These are phyloP conservation scores for Ellobius talpinus DNA, from an alignment of 2,113 vertebrate genomes.

Conservation along the genomic window DNA sequence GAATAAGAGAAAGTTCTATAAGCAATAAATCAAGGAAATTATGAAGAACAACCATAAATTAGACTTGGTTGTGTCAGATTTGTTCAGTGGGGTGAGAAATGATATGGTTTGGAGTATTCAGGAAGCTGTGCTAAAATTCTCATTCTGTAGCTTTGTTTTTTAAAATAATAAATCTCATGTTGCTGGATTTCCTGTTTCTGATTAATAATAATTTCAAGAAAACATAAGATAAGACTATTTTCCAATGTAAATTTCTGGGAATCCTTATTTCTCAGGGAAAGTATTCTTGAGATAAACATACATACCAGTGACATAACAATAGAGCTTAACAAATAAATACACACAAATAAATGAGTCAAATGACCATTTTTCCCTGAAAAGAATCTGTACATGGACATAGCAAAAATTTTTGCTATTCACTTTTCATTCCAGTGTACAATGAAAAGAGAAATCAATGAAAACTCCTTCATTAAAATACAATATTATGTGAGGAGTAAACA, in stretches of 20 bases:
- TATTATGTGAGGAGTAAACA: not conserved
- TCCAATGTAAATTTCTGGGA: slow-evolving; percentile 14
- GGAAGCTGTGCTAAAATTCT: slow-evolving; percentile 4
- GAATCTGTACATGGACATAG: not conserved
- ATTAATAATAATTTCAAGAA: not conserved
- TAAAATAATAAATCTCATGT: slow-evolving; percentile 37
- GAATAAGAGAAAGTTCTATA: not conserved
- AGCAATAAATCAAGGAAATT: not conserved
- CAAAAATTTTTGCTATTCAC: not conserved
- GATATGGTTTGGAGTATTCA: not conserved
- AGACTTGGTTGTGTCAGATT: not conserved
- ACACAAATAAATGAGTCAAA: not conserved
- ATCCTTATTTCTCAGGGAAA: not conserved
- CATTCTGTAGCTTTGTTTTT: not conserved
- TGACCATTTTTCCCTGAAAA: not conserved
- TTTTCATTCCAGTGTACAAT: not conserved
- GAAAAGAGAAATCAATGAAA: not conserved
- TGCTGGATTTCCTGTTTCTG: slow-evolving; percentile 42
- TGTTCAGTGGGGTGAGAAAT: not conserved
- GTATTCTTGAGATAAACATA: slow-evolving; percentile 7
- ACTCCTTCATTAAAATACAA: not conserved
- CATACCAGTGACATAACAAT: slow-evolving; percentile 23
- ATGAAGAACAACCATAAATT: not conserved
- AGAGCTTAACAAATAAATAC: slow-evolving; percentile 33
- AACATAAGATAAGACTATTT: not conserved